A percentile compares a stretch with the other conserved stretches of the same genome.
Conservation (phyloP, 2,113 vertebrate genomes). For the Catharus minimus region DNA sequence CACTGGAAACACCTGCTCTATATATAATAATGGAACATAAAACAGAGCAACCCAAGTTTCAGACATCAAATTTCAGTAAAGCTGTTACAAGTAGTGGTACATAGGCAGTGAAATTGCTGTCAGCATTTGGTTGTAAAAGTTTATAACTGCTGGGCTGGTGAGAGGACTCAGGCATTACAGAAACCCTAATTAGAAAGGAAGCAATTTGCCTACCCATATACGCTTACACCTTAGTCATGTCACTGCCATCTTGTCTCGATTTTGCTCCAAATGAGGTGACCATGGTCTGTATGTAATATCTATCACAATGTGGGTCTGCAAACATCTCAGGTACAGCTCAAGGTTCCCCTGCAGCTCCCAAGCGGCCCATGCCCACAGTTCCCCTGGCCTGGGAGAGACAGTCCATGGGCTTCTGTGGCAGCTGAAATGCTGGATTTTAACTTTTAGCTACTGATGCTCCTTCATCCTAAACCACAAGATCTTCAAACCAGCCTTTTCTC, state of each 20-base stretch:
- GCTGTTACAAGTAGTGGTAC: background rate
- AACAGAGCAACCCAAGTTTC: background rate
- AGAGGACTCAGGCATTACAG: background rate
- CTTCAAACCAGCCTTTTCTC: background rate
- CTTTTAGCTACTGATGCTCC: background rate
- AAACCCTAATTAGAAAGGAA: background rate
- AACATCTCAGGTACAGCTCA: accelerated
- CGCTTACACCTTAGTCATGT: background rate
- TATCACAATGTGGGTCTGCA: accelerated
- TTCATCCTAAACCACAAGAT: background rate
- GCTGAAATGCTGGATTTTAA: background rate
- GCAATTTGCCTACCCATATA: accelerated
- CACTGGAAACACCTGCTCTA: background rate
- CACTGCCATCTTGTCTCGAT: accelerated
- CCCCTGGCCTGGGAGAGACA: background rate
- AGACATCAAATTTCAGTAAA: background rate
- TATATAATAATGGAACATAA: background rate
- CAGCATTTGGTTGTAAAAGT: background rate
- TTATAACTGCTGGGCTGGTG: background rate
- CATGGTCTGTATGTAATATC: background rate
- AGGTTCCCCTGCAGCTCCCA: background rate
- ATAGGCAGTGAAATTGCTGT: background rate
- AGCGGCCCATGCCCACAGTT: background rate
- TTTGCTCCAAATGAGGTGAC: background rate
- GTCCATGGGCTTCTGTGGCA: background rate